Percentiles rank a stretch among this genome's conserved stretches.
phyloP scores from a whole-genome alignment of 2,888 invertebrate species.

The Heteropelma amictum region DNA sequence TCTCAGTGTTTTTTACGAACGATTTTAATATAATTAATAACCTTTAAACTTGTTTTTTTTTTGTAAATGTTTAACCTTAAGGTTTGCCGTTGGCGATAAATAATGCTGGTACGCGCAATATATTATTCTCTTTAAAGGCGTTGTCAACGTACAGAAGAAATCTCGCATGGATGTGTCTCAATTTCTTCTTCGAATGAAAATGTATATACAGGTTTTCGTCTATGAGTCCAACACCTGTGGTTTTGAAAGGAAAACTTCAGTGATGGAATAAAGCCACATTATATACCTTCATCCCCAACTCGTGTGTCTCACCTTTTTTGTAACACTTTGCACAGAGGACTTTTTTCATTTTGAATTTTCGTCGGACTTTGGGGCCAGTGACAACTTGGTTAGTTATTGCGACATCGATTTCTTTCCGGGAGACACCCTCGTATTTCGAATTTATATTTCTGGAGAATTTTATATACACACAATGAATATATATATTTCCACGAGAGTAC shows the following conservation, averaged over 20 bases:
- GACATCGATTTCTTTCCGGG: slow-evolving; percentile 46
- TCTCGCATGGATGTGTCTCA: slow-evolving; percentile 35
- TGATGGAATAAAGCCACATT: slow-evolving; percentile 32
- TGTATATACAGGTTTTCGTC: slow-evolving; percentile 12
- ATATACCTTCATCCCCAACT: neutral
- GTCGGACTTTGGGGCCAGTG: slow-evolving; percentile 34
- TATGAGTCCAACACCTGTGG: slow-evolving; percentile 50
- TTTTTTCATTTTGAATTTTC: slow-evolving; percentile 1
- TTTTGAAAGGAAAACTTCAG: slow-evolving; percentile 47
- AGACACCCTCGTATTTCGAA: slow-evolving; percentile 30
- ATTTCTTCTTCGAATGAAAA: slow-evolving; percentile 26
- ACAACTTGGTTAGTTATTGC: slow-evolving; percentile 51
- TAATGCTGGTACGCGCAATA: neutral
- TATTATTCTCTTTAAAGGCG: slow-evolving; percentile 11
- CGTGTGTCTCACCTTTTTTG: slow-evolving; percentile 8
- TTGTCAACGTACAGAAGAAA: slow-evolving; percentile 29
- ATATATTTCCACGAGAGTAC: slow-evolving; percentile 35
- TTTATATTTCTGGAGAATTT: slow-evolving; percentile 26
- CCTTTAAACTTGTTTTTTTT: no score
- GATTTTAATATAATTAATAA: no score
- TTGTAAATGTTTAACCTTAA: no score
- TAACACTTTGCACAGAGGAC: slow-evolving; percentile 12
- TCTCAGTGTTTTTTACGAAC: no score
- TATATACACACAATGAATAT: neutral
- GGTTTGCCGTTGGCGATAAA: no score